A percentile compares a stretch with the other conserved stretches of the same genome.
phyloP scores from a whole-genome alignment of 2,888 invertebrate species.

The Andrena dorsata region DNA sequence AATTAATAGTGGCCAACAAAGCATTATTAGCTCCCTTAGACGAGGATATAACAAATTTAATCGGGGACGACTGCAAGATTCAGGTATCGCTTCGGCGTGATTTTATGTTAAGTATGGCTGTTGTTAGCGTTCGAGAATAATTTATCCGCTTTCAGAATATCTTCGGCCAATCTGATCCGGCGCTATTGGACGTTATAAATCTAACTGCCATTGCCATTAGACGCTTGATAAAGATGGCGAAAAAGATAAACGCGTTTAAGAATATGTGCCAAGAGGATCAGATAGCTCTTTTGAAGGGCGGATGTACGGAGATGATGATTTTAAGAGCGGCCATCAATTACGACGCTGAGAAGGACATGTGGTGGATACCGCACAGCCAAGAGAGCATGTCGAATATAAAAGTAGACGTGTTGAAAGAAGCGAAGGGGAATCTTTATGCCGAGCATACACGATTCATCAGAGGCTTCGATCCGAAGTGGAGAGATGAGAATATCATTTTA shows the following conservation, averaged over 20 bases:
- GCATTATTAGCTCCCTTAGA: constrained; percentile 94
- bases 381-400: constrained; percentile 92
- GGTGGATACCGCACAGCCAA: constrained; percentile 95
- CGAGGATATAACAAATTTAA: constrained; percentile 90
- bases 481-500: constrained; percentile 96
- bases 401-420: constrained; percentile 95
- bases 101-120: neutral
- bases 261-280: constrained; percentile 98
- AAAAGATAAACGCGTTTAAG: constrained; percentile 95
- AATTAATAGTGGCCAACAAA: constrained; percentile 94
- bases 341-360: constrained; percentile 94
- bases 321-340: constrained; percentile 96
- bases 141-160: constrained; percentile 75
- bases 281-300: constrained; percentile 94
- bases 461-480: constrained; percentile 94
- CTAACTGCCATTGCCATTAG: constrained; percentile 96
- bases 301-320: constrained; percentile 98
- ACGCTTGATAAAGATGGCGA: constrained; percentile 93
- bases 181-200: constrained; percentile 94
- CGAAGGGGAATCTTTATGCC: constrained; percentile 95
- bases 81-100: constrained; percentile 84
- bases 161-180: constrained; percentile 87
- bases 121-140: neutral
- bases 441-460: constrained; percentile 94
- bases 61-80: constrained; percentile 88